A percentile compares a stretch with the other conserved stretches of the same genome.
Evolutionary conservation across 2,888 invertebrate genomes (phyloP).

Genomic region (Zhuqinia jingwanae): DNA sequence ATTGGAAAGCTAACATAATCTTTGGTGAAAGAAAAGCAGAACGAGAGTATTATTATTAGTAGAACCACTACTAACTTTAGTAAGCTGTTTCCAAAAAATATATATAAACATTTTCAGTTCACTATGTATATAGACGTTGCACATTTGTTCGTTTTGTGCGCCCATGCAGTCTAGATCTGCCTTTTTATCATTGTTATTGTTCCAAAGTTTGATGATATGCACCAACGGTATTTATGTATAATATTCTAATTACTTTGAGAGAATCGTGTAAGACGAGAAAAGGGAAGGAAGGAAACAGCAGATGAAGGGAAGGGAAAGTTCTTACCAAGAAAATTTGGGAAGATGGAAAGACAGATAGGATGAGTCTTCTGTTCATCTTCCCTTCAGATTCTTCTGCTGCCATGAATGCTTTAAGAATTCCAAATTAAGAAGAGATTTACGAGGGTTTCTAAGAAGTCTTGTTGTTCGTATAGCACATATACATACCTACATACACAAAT

Average conservation of each 20-base stretch:
- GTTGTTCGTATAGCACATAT: too few species aligned
- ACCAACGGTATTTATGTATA: neutral
- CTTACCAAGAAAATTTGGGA: neutral
- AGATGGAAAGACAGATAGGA: slow-evolving; percentile 32
- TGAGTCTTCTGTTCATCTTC: slow-evolving; percentile 13
- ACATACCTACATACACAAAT: too few species aligned
- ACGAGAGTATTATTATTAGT: too few species aligned
- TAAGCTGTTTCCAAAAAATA: neutral
- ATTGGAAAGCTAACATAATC: neutral
- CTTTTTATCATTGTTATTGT: slow-evolving; percentile 6
- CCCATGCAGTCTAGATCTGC: neutral
- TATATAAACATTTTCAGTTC: neutral
- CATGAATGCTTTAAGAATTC: neutral
- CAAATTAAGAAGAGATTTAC: slow-evolving; percentile 45
- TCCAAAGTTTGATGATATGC: neutral
- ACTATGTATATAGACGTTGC: too few species aligned
- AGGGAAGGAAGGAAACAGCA: slow-evolving; percentile 7
- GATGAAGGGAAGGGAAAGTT: slow-evolving; percentile 27
- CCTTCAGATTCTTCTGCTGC: slow-evolving; percentile 1
- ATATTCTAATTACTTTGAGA: slow-evolving; percentile 38
- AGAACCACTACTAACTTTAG: too few species aligned
- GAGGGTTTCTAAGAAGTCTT: neutral
- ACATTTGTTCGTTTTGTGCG: neutral
- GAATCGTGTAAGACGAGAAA: neutral
- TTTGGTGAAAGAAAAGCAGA: neutral